Evolutionary conservation across 1,140 invertebrate species (phyloP).

Genomic region (Saxidomus purpurata): DNA sequence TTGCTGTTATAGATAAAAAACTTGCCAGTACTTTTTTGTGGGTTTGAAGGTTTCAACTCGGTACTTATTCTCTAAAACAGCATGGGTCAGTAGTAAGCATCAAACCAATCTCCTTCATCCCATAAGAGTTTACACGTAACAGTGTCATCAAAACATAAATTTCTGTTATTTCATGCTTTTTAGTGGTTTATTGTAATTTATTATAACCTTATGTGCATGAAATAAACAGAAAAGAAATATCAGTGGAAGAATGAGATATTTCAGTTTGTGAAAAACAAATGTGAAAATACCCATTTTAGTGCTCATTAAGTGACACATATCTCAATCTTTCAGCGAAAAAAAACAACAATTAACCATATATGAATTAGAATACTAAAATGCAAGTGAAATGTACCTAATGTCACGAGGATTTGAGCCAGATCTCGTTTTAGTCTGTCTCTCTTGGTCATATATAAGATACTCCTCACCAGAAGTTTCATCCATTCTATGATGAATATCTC

Average conservation of each 20-base stretch:
- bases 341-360: background rate
- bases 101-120: too few relatives aligned
- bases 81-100: too few relatives aligned
- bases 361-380: background rate
- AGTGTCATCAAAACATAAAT: too few relatives aligned
- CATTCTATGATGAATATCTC: background rate
- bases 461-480: background rate
- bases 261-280: background rate
- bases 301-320: background rate
- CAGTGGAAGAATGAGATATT: background rate
- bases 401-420: background rate
- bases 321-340: background rate
- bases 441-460: background rate
- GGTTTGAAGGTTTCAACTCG: background rate
- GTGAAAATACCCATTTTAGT: background rate
- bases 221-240: too few relatives aligned
- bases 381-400: background rate
- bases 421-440: constrained; percentile 13
- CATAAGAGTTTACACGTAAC: too few relatives aligned
- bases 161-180: too few relatives aligned
- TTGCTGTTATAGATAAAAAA: background rate
- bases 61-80: background rate
- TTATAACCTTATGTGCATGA: too few relatives aligned
- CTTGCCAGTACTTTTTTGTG: background rate
- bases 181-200: too few relatives aligned